Evolutionary conservation across 2,113 vertebrate genomes (phyloP).

Genomic region (Neoarius graeffei): DNA sequence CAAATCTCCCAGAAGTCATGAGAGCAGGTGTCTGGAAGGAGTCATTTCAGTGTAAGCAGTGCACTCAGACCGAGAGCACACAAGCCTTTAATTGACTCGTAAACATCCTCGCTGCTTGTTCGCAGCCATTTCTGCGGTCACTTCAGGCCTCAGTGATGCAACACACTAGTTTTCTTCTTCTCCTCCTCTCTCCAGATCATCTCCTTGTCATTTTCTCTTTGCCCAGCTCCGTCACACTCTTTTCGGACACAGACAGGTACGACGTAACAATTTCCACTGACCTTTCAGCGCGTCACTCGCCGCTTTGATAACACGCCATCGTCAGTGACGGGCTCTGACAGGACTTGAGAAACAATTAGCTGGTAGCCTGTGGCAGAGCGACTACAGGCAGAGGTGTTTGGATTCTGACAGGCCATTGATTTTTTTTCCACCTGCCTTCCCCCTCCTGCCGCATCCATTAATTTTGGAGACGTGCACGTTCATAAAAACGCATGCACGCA

Average conservation of each 20-base stretch:
- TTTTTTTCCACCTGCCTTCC: conserved; percentile 35
- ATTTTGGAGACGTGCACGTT: neutral
- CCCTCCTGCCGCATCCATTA: conserved; percentile 8
- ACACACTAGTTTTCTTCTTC: conserved; percentile 12
- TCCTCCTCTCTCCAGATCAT: conserved; percentile 5
- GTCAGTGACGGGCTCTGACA: conserved; percentile 25
- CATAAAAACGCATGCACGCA: too few relatives aligned
- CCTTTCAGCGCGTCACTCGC: conserved; percentile 42
- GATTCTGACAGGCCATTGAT: conserved; percentile 43
- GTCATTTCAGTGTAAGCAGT: neutral
- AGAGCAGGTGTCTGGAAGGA: conserved; percentile 29
- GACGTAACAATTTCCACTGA: conserved; percentile 41
- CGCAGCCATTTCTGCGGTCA: neutral
- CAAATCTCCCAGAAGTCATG: conserved; percentile 14
- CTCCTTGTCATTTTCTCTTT: neutral
- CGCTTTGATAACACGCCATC: neutral
- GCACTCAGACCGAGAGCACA: neutral
- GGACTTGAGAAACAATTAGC: conserved; percentile 49
- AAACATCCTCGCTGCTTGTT: conserved; percentile 12
- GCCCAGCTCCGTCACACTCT: neutral
- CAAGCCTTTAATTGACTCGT: conserved; percentile 38
- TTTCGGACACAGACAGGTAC: conserved; percentile 40
- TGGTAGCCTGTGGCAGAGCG: conserved; percentile 30
- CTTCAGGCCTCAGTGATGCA: neutral
- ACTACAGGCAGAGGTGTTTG: conserved; percentile 15